Conservation (phyloP, 2,797 vertebrate genomes). For the Simalia tracyae region DNA sequence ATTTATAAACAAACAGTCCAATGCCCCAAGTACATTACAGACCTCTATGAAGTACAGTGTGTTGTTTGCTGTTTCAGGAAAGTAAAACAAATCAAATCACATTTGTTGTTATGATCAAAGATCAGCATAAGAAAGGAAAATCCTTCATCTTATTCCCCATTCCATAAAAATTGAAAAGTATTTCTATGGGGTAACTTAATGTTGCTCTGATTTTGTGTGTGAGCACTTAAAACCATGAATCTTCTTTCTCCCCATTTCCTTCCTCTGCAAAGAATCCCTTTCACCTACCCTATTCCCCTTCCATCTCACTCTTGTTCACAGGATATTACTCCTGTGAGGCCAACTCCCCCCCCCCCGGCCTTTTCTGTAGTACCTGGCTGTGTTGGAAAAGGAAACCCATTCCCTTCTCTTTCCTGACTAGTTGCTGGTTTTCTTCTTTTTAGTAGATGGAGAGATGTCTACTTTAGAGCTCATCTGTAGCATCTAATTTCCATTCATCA, state of each 20-base stretch:
- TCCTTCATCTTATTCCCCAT: neutral
- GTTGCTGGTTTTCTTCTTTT: conserved; percentile 57
- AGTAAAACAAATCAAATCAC: neutral
- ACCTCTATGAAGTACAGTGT: conserved; percentile 46
- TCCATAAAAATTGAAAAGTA: neutral
- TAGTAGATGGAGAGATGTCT: conserved; percentile 57
- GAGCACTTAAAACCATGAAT: neutral
- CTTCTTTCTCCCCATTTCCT: neutral
- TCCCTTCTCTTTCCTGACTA: conserved; percentile 48
- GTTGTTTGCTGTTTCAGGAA: conserved; percentile 10
- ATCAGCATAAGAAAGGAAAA: neutral
- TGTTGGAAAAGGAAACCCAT: conserved; percentile 24
- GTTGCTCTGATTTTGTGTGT: neutral
- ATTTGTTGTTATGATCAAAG: neutral
- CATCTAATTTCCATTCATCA: conserved; percentile 79
- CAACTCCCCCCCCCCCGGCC: neutral
- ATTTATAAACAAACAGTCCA: conserved; percentile 59
- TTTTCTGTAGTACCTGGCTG: conserved; percentile 41
- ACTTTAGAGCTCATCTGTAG: conserved; percentile 67
- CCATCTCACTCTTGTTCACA: conserved; percentile 31
- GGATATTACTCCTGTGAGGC: conserved; percentile 47
- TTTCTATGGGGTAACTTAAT: neutral
- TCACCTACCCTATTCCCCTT: neutral
- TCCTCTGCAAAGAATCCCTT: neutral
- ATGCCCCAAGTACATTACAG: conserved; percentile 46